A percentile compares a stretch with the other conserved stretches of the same genome.
phyloP scores from a whole-genome alignment of 2,888 invertebrate species.

The Andricus quercusramuli region DNA sequence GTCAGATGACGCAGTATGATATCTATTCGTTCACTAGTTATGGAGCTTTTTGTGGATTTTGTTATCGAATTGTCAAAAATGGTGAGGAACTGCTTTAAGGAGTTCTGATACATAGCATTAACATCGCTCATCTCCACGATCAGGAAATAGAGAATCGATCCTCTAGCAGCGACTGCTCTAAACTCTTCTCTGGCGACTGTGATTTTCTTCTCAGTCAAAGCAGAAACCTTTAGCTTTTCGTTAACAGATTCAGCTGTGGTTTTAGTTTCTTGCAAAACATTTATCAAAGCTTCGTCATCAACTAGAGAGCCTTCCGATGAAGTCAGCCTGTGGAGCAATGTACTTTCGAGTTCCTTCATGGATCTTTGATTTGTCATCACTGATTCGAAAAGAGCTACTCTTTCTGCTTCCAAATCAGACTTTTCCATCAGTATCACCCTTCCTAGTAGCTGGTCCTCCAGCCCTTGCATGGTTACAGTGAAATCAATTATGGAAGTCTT shows the following conservation, averaged over 20 bases:
- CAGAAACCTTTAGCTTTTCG: conserved; percentile 94
- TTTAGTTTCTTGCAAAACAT: conserved; percentile 90
- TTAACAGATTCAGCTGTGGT: conserved; percentile 96
- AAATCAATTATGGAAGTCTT: conserved; percentile 98
- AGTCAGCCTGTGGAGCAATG: conserved; percentile 93
- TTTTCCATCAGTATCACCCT: conserved; percentile 98
- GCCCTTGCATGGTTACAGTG: conserved; percentile 97
- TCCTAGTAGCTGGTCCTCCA: conserved; percentile 96
- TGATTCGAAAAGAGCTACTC: conserved; percentile 95
- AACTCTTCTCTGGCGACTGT: conserved; percentile 96
- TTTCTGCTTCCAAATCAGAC: conserved; percentile 95
- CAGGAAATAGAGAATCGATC: conserved; percentile 96
- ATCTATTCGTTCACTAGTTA: conserved; percentile 91
- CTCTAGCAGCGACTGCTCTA: conserved; percentile 95
- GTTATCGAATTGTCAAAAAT: conserved; percentile 97
- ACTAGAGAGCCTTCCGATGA: conserved; percentile 96
- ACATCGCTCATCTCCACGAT: conserved; percentile 99
- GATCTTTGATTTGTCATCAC: conserved; percentile 97
- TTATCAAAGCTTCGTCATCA: conserved; percentile 96
- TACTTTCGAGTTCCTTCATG: conserved; percentile 97
- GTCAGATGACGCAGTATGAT: conserved; percentile 95
- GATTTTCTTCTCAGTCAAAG: conserved; percentile 96
- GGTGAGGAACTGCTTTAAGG: conserved; percentile 94
- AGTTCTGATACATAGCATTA: conserved; percentile 98
- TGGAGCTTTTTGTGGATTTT: conserved; percentile 91